A percentile compares a stretch with the other conserved stretches of the same genome.
These are phyloP conservation scores for Hirudo medicinalis DNA, from an alignment of 1,140 invertebrate species.

Conservation along the genomic window DNA sequence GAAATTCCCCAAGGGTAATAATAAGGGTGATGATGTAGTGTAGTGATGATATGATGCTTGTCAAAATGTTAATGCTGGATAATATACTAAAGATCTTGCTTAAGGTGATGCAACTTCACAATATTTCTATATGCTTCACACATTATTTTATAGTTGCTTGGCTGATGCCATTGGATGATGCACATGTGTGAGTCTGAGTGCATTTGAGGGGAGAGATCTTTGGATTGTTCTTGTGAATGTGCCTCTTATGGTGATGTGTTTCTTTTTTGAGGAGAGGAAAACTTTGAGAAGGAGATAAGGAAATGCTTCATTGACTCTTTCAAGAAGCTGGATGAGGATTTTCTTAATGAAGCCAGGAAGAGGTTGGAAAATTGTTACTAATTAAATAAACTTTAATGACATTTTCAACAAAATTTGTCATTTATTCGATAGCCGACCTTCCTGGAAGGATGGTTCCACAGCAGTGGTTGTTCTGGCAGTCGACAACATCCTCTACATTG, in stretches of 20 bases:
- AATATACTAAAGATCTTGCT: too few relatives aligned
- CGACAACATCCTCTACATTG: conserved; percentile 42
- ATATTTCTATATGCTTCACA: too few relatives aligned
- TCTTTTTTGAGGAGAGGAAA: conserved; percentile 30
- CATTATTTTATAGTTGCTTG: too few relatives aligned
- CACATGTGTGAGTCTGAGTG: too few relatives aligned
- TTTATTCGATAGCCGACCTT: conserved; percentile 29
- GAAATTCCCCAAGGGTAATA: conserved; percentile 42
- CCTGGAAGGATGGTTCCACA: conserved; percentile 46
- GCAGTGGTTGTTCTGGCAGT: conserved; percentile 40
- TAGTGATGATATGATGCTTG: not conserved
- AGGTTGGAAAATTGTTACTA: conserved; percentile 15
- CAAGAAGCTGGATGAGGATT: conserved; percentile 46
- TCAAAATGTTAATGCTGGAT: not conserved
- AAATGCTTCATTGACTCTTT: conserved; percentile 42
- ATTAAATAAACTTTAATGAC: not conserved
- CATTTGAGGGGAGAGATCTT: too few relatives aligned
- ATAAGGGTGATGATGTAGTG: not conserved
- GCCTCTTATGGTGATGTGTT: not conserved
- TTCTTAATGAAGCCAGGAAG: conserved; percentile 42
- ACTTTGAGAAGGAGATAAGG: conserved; percentile 43
- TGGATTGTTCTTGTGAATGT: not conserved
- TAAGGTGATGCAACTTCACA: too few relatives aligned
- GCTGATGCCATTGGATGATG: too few relatives aligned
- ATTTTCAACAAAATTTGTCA: too few relatives aligned